Conservation (phyloP, 1,140 invertebrate genomes). For the Argopecten irradians region DNA sequence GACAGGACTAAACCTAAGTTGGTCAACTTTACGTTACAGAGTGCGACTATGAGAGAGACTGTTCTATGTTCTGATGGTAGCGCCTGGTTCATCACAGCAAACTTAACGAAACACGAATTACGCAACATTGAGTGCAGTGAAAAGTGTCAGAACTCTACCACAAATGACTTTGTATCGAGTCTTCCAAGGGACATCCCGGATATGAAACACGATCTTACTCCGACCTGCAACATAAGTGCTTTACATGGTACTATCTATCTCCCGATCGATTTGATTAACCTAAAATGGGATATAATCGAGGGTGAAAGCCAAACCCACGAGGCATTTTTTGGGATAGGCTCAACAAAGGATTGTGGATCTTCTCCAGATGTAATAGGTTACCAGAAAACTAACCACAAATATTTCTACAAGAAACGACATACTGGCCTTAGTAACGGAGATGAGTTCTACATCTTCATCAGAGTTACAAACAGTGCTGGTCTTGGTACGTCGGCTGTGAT, state of each 20-base stretch:
- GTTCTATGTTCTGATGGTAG: constrained; percentile 39
- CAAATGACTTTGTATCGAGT: neutral
- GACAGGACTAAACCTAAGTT: constrained; percentile 43
- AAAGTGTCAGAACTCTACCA: constrained; percentile 28
- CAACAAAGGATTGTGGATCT: neutral
- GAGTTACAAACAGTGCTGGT: constrained; percentile 55
- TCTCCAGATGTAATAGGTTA: constrained; percentile 41
- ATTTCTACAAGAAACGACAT: constrained; percentile 38
- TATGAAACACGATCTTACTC: constrained; percentile 13
- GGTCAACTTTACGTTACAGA: constrained; percentile 41
- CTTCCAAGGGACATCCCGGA: neutral
- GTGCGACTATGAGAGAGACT: constrained; percentile 30
- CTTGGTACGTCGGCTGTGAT: constrained; percentile 33
- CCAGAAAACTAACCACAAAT: constrained; percentile 32
- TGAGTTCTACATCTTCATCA: constrained; percentile 54
- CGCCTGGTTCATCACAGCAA: constrained; percentile 33
- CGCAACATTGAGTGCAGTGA: neutral
- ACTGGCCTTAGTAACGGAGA: constrained; percentile 47
- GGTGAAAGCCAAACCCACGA: constrained; percentile 48
- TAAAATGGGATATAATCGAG: constrained; percentile 44
- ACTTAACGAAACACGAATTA: constrained; percentile 30
- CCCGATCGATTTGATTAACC: constrained; percentile 39
- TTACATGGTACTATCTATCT: neutral
- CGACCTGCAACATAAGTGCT: neutral
- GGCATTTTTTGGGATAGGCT: constrained; percentile 43